Base-by-base conservation (phyloP, 35 echinoderm and acorn worm genomes). In the Eucidaris tribuloides region DNA sequence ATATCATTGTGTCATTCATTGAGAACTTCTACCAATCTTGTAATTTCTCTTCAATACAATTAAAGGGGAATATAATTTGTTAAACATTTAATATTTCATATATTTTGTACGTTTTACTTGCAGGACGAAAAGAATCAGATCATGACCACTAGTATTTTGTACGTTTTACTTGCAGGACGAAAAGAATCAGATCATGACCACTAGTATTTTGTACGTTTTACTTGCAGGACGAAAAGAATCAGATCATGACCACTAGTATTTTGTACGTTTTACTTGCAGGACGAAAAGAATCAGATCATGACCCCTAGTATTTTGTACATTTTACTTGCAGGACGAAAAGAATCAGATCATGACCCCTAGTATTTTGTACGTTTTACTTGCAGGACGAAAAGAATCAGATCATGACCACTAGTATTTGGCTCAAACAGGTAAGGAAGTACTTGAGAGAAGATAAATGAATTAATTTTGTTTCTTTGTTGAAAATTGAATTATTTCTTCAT, bases 341-440 rank as follows among this genome's bases (percentile, higher is more conserved):
- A 28, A 7, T 42, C 28, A 2, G 0, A 2, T 43, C 20, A 6
- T 27, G 38, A 42, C 59, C 5, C 14, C 3, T 56, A 11, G n/a
- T 64, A 19, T 46, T 76, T 48, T 63, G 45, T 79, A 9, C 52
- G 19, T 62, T 36, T 68, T 91, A 3, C 25, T 32, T 79, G 50
- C 82, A 92, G 89, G 89, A 92, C 76, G 89, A 92, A 42, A 86
- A 86, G 84, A 86, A 86, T n/a, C 84, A 86, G 65, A 86, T 86
- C 25, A 86, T 86, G 84, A 76, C 57, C 2, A 77, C 84, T 1
- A 86, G 84, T 86, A 79, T 92, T 9, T 92, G 89, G 89, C 43
- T 92, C 27, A 86, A 92, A 82, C 83, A 92, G 50, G 89, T 92
- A 61, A 45, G 89, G 6, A 22, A 33, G 14, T 60, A 22, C 5